These are phyloP conservation scores for Phylloscopus whistleri DNA, from an alignment of 2,113 vertebrate genomes.

Conservation along the genomic window DNA sequence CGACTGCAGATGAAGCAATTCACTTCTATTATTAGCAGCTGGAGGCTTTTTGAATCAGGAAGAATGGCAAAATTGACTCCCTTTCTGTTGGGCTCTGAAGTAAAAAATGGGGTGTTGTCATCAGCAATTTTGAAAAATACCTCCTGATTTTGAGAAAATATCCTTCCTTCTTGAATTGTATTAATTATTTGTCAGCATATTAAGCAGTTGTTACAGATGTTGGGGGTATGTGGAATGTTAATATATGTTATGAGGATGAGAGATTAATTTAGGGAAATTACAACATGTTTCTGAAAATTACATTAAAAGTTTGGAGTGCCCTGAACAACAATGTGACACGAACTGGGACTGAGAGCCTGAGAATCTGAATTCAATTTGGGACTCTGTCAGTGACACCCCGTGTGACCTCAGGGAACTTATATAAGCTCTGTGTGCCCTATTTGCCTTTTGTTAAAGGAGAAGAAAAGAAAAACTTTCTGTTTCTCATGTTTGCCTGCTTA, in stretches of 20 bases:
- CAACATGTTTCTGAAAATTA: neutral
- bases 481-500: constrained; percentile 32
- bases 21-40: constrained; percentile 43
- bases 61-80: constrained; percentile 51
- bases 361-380: constrained; percentile 41
- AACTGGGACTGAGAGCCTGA: neutral
- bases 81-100: constrained; percentile 8
- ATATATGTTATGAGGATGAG: neutral
- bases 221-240: neutral
- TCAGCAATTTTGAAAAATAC: neutral
- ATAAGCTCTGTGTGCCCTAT: neutral
- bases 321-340: neutral
- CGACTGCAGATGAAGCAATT: constrained; percentile 49
- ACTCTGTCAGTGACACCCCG: neutral
- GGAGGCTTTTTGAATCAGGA: constrained; percentile 45
- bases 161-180: neutral
- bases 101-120: constrained; percentile 11
- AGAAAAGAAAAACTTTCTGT: constrained; percentile 38
- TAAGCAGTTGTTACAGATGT: neutral
- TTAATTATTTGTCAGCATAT: neutral
- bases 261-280: neutral
- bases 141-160: neutral
- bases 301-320: neutral
- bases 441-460: constrained; percentile 39
- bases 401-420: constrained; percentile 30